Conservation (phyloP, 2,888 invertebrate genomes). For the Cataglyphis altisquamis region DNA sequence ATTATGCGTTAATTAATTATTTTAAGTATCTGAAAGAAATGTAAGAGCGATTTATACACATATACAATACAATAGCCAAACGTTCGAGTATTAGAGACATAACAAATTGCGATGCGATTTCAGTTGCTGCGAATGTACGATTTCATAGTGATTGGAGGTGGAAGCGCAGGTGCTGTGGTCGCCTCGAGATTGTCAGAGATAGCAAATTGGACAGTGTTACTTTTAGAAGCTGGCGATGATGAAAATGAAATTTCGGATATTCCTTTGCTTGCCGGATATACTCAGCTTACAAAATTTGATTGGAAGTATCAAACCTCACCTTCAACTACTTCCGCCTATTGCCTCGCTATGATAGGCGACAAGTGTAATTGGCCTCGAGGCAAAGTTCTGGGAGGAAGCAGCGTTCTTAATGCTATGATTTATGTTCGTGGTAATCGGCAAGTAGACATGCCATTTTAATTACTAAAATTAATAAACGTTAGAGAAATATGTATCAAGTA, state of each 20-base stretch:
- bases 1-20: background rate
- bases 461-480: background rate
- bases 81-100: background rate
- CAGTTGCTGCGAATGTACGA: conserved; percentile 92
- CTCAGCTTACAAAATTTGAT: conserved; percentile 94
- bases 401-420: conserved; percentile 96
- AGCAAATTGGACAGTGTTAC: conserved; percentile 93
- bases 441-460: conserved; percentile 14
- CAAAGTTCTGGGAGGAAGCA: conserved; percentile 95
- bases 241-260: conserved; percentile 96
- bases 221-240: conserved; percentile 95
- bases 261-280: conserved; percentile 94
- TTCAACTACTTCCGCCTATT: conserved; percentile 93
- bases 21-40: too few species aligned
- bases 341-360: conserved; percentile 95
- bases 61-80: background rate
- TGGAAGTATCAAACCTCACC: conserved; percentile 96
- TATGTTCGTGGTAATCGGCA: conserved; percentile 95
- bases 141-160: conserved; percentile 95
- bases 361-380: conserved; percentile 97
- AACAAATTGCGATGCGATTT: conserved; percentile 20
- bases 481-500: background rate
- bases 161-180: conserved; percentile 96
- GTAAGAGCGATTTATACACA: too few species aligned
- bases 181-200: conserved; percentile 94